Evolutionary conservation across 2,113 vertebrate species (phyloP).

Genomic region (Phocoena phocoena): DNA sequence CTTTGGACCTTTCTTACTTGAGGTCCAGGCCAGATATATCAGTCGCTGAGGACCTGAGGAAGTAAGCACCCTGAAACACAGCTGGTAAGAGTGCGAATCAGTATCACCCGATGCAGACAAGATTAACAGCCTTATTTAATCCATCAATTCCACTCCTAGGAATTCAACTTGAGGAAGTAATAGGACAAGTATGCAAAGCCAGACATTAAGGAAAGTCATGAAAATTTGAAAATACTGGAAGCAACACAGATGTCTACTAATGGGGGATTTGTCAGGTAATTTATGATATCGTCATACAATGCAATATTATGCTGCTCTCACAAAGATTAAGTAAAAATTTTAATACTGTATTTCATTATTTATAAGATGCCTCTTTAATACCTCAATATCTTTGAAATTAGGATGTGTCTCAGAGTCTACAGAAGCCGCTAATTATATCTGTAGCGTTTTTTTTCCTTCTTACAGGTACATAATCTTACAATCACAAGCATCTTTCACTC

Average conservation of each 20-base stretch:
- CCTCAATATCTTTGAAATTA: conserved; percentile 28
- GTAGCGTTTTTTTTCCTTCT: neutral
- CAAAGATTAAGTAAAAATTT: neutral
- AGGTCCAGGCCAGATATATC: neutral
- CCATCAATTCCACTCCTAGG: neutral
- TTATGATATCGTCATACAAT: neutral
- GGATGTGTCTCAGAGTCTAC: neutral
- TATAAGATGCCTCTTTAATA: conserved; percentile 7
- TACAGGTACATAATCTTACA: neutral
- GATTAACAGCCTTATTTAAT: neutral
- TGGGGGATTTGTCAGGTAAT: neutral
- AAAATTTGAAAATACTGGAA: conserved; percentile 10
- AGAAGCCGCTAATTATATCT: neutral
- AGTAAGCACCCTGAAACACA: neutral
- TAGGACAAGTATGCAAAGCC: neutral
- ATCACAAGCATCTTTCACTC: neutral
- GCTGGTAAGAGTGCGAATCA: neutral
- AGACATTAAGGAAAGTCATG: neutral
- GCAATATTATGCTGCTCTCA: neutral
- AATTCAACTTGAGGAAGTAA: neutral
- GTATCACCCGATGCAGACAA: neutral
- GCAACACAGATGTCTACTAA: neutral
- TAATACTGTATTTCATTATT: neutral
- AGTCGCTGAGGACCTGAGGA: neutral
- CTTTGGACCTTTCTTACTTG: neutral